These are phyloP conservation scores for Cyprinella venusta DNA, from an alignment of 2,797 vertebrate genomes.

Conservation along the genomic window DNA sequence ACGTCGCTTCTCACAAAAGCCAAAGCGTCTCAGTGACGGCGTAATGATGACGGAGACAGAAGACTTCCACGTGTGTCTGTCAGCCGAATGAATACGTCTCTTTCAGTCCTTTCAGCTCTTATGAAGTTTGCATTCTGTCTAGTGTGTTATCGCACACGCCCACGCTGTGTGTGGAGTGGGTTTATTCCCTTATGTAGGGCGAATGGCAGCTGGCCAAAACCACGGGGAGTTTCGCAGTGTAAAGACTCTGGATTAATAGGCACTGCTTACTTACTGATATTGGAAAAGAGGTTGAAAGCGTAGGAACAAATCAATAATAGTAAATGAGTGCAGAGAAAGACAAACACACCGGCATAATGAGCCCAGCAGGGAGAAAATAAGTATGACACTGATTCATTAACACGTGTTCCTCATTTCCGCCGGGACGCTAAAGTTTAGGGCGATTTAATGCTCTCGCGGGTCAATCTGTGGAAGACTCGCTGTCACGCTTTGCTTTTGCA, in stretches of 20 bases:
- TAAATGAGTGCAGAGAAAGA: conserved; percentile 38
- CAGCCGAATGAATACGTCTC: conserved; percentile 48
- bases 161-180: not conserved
- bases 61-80: conserved; percentile 31
- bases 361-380: conserved; percentile 15
- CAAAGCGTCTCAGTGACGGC: conserved; percentile 21
- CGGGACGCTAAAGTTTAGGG: not conserved
- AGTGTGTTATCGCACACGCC: conserved; percentile 18
- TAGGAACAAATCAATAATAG: conserved; percentile 37
- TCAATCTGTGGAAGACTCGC: not conserved
- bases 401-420: not conserved
- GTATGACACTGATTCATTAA: conserved; percentile 15
- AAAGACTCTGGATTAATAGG: conserved; percentile 20
- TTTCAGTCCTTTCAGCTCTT: conserved; percentile 21
- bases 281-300: conserved; percentile 11
- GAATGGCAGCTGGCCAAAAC: not conserved
- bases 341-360: conserved; percentile 33
- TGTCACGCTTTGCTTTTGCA: too few species aligned
- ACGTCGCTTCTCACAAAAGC: not conserved
- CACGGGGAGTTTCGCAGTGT: not conserved
- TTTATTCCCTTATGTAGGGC: conserved; percentile 2
- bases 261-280: conserved; percentile 30
- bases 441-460: not conserved
- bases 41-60: conserved; percentile 25
- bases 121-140: conserved; percentile 6